Base-by-base conservation (phyloP, 2,888 invertebrate species). In the Campaea margaritaria region DNA sequence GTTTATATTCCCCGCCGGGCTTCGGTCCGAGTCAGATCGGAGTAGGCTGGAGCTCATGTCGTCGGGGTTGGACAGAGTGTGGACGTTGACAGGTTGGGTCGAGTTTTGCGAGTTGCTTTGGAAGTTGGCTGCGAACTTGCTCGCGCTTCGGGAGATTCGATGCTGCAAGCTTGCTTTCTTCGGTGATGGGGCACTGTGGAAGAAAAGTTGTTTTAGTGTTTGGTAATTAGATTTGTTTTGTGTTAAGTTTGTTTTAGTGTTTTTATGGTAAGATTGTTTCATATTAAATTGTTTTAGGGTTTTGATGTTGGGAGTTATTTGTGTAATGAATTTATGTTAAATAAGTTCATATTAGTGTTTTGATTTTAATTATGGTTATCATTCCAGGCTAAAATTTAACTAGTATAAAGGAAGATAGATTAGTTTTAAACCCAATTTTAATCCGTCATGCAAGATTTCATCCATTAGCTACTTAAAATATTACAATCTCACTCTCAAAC, bases 11-110 rank as follows among this genome's bases (percentile, higher is more conserved):
- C 92, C 90, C 13, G 93, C 81, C 0, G 93, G 93, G 15, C 89
- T 91, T 14, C 86, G 69, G 34, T 86, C 93, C 0, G 93, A 89
- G 54, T 94, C 93, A 12, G 92, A 91, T 56, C 94, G 92, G 0
- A 96, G 85, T 0, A 96, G 83, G 7, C 95, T 95, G 13, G 95
- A 95, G 81, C 95, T 94, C 94, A 94, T 95, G 72, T 95, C 96
- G 72, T 96, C 96, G 7, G 95, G 94, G 73, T 94, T 94, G 51
- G 94, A 93, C 0, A 93, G 87, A 0, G 94, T 93, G 15, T 93
- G 93, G 39, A 93, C 93, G 54, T 89, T 88, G 68, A 84, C 73
- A 50, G 87, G 76, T 78, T 88, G 84, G 21, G 87, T 69, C 74
- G 85, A 76, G 77, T 86, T 74, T 76, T 84, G 81, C 38, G 83